Evolutionary conservation across 2,888 invertebrate species (phyloP).

Genomic region (Agriopis marginaria): DNA sequence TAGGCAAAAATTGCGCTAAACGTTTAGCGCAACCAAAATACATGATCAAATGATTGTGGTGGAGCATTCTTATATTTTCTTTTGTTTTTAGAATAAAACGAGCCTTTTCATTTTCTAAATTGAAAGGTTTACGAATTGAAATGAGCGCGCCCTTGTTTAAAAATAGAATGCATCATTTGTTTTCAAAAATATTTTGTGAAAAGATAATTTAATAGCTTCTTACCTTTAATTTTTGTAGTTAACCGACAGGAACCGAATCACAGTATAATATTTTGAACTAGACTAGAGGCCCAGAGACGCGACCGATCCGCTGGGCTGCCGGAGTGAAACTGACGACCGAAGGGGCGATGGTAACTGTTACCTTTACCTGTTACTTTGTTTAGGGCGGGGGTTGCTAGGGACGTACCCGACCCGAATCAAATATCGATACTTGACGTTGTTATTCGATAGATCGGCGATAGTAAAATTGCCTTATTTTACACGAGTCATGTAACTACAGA

Average conservation of each 20-base stretch:
- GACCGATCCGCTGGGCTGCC: conserved; percentile 53
- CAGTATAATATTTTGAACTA: conserved; percentile 26
- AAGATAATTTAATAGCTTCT: background rate
- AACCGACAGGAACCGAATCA: conserved; percentile 25
- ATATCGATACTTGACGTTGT: background rate
- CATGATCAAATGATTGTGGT: no score
- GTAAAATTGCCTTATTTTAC: background rate
- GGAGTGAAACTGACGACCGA: conserved; percentile 54
- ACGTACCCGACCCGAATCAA: conserved; percentile 23
- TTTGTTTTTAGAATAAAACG: conserved; percentile 1
- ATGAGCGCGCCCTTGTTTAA: conserved; percentile 31
- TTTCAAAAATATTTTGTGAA: background rate
- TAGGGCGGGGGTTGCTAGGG: conserved; percentile 43
- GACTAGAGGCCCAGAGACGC: conserved; percentile 33
- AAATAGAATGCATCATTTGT: background rate
- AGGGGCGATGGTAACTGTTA: conserved; percentile 46
- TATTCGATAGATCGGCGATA: background rate
- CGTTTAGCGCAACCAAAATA: background rate
- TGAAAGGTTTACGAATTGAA: conserved; percentile 22
- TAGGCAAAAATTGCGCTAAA: background rate
- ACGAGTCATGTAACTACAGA: background rate
- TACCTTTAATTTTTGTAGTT: conserved; percentile 20
- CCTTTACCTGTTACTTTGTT: conserved; percentile 78
- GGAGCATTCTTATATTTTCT: background rate
- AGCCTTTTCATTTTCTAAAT: conserved; percentile 11